Evolutionary conservation across 2,888 invertebrate species (phyloP).

Genomic region (Pristionchus fissidentatus): DNA sequence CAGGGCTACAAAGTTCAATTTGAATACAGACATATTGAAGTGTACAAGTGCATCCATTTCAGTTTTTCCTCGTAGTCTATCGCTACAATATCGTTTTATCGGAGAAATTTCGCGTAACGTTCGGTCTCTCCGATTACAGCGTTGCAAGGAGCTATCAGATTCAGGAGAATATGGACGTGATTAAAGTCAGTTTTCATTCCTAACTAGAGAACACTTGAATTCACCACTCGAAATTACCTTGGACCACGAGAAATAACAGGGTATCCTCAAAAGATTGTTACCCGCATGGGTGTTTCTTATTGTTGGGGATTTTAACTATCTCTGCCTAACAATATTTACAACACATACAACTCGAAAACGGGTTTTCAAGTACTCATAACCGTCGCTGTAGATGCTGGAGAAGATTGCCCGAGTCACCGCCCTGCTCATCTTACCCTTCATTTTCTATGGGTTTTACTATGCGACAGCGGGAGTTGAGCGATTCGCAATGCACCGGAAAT

Average conservation of each 20-base stretch:
- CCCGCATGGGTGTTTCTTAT: no score
- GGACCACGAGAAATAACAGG: no score
- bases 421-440: neutral
- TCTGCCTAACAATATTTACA: no score
- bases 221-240: no score
- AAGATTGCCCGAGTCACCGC: neutral
- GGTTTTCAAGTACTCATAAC: neutral
- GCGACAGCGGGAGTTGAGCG: neutral
- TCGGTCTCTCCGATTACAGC: neutral
- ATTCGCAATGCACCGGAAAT: neutral
- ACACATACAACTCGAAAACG: neutral
- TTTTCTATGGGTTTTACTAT: neutral
- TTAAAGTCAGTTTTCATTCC: neutral
- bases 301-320: no score
- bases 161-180: neutral
- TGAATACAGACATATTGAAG: neutral
- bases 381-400: slow-evolving; percentile 8
- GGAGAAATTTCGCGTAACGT: slow-evolving; percentile 1
- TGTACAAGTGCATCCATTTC: neutral
- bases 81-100: neutral
- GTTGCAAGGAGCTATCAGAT: neutral
- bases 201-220: no score
- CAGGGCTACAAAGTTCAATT: neutral
- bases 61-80: neutral
- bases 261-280: no score